phyloP scores from a whole-genome alignment of 2,797 vertebrate genomes.

The Furcifer pardalis region DNA sequence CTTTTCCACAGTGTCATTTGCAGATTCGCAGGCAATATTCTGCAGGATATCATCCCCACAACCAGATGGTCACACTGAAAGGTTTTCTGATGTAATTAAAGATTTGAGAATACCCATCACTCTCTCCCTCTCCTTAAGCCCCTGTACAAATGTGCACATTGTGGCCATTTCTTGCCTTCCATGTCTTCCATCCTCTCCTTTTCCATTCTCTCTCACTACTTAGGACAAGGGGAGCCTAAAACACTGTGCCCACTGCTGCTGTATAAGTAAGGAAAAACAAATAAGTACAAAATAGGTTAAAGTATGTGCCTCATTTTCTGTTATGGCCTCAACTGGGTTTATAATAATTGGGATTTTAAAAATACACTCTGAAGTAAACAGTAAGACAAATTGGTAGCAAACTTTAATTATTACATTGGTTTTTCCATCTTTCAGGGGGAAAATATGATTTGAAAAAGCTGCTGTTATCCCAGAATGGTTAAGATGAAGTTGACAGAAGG shows the following conservation, averaged over 20 bases:
- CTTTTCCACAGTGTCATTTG: background rate
- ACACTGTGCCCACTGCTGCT: background rate
- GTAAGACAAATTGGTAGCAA: constrained; percentile 14
- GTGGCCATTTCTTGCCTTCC: background rate
- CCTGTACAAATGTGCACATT: background rate
- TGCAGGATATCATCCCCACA: background rate
- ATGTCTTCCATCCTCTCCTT: background rate
- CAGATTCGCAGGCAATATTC: background rate
- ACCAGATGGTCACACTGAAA: background rate
- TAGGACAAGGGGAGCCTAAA: background rate
- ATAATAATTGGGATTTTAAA: constrained; percentile 6
- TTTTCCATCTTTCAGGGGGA: constrained; percentile 27
- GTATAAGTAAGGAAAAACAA: background rate
- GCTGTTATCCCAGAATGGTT: constrained; percentile 48
- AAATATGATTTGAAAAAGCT: constrained; percentile 56
- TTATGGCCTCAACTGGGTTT: constrained; percentile 16
- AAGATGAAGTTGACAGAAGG: constrained; percentile 24
- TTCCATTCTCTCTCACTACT: background rate
- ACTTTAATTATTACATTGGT: constrained; percentile 51
- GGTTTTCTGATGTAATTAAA: too few relatives aligned
- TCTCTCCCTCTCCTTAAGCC: background rate
- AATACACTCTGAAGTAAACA: constrained; percentile 2
- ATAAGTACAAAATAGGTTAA: background rate
- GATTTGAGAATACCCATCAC: background rate
- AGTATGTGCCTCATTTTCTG: background rate